These are phyloP conservation scores for Drosophila kepulauana DNA, from an alignment of 1,140 invertebrate species.

Conservation along the genomic window DNA sequence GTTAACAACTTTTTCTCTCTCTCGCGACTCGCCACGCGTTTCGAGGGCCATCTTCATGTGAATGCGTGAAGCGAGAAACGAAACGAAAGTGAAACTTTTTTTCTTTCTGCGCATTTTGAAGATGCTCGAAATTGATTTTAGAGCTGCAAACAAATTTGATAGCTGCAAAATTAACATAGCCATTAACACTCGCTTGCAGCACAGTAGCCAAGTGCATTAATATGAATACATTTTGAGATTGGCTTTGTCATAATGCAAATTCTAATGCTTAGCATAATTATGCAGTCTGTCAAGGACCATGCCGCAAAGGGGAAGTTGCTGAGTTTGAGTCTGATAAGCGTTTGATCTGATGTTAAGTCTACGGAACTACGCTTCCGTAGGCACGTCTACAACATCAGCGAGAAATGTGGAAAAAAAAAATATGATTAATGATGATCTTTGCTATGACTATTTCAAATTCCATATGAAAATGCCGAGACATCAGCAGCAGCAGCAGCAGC, in stretches of 20 bases:
- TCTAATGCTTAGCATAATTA: slow-evolving; percentile 49
- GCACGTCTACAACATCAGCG: slow-evolving; percentile 22
- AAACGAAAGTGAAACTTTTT: slow-evolving; percentile 76
- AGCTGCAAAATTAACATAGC: slow-evolving; percentile 8
- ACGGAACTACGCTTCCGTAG: slow-evolving; percentile 47
- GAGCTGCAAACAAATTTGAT: slow-evolving; percentile 63
- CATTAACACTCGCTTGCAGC: slow-evolving; percentile 4
- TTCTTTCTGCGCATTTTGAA: slow-evolving; percentile 8
- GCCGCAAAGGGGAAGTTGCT: slow-evolving; percentile 1
- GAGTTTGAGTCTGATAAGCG: slow-evolving; percentile 11
- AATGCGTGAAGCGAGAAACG: slow-evolving; percentile 47
- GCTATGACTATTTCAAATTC: slow-evolving; percentile 3
- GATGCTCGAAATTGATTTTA: slow-evolving; percentile 53
- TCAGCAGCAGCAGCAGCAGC: slow-evolving; percentile 6
- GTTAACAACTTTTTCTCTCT: slow-evolving; percentile 70
- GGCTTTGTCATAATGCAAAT: slow-evolving; percentile 60
- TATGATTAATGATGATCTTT: slow-evolving; percentile 41
- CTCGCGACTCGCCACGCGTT: background rate
- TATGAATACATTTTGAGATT: slow-evolving; percentile 3
- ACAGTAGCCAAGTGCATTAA: slow-evolving; percentile 18
- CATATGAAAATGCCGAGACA: slow-evolving; percentile 14
- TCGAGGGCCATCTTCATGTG: slow-evolving; percentile 56
- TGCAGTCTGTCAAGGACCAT: slow-evolving; percentile 32
- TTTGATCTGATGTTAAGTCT: background rate
- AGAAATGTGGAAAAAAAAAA: slow-evolving; percentile 12